Percentiles rank a stretch among this genome's conserved stretches.
These are phyloP conservation scores for Orchesella flavescens DNA, from an alignment of 2,888 invertebrate genomes.

Conservation along the genomic window DNA sequence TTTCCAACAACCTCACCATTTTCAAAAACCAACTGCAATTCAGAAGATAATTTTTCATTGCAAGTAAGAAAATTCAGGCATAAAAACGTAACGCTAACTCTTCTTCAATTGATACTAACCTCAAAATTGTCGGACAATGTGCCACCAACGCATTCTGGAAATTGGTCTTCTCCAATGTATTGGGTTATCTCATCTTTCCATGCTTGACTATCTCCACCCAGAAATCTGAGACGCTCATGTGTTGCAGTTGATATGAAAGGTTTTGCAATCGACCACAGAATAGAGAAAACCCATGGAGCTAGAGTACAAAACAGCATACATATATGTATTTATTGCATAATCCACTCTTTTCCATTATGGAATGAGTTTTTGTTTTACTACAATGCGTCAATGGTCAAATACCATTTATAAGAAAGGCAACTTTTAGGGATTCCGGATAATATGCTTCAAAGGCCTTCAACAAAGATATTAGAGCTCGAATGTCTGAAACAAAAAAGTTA, in stretches of 20 bases:
- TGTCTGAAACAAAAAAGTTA: slow-evolving; percentile 10
- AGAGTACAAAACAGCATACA: neutral
- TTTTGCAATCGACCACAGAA: slow-evolving; percentile 46
- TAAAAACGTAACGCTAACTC: neutral
- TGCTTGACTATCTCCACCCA: slow-evolving; percentile 27
- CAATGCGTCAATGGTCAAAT: neutral
- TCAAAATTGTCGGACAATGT: slow-evolving; percentile 25
- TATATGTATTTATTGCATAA: neutral
- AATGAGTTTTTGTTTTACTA: neutral
- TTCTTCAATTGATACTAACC: neutral
- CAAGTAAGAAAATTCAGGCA: neutral
- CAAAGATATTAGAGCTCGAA: slow-evolving; percentile 31
- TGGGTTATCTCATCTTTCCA: slow-evolving; percentile 44
- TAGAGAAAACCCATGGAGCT: slow-evolving; percentile 55
- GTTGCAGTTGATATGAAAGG: slow-evolving; percentile 50
- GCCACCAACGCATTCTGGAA: slow-evolving; percentile 43
- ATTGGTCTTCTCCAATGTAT: slow-evolving; percentile 44
- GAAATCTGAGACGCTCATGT: slow-evolving; percentile 34
- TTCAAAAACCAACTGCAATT: slow-evolving; percentile 14
- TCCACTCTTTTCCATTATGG: neutral
- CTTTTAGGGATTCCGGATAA: slow-evolving; percentile 49
- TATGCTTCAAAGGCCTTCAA: slow-evolving; percentile 52
- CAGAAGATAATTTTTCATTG: neutral
- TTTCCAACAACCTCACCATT: slow-evolving; percentile 29
- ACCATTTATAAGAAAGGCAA: slow-evolving; percentile 40